Evolutionary conservation across 2,113 vertebrate genomes (phyloP), one percentile per base, ranked within the genome.

Genomic region (Regulus satrapa): DNA sequence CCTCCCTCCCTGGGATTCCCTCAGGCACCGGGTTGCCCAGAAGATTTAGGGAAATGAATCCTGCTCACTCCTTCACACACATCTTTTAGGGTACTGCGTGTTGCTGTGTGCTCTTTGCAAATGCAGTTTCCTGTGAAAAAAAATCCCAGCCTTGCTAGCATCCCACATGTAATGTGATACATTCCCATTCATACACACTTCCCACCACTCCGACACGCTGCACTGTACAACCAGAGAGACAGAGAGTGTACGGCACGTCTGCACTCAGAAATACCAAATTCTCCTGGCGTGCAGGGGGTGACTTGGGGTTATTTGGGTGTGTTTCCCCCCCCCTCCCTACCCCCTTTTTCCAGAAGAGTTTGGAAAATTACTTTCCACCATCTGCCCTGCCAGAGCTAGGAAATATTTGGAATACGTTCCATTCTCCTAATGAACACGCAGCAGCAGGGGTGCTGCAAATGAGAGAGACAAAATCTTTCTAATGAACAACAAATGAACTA

Each of bases 371-470:
- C 94, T 97, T 96, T 94, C 91, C 81, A 88, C 95, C 97, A 97
- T 97, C 97, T 97, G 95, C 94, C 93, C 92, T 84, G 89, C 90
- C 89, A 94, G 84, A 80, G 77, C 92, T 67, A 69, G 82, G 95
- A 96, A 96, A 97, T 97, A 93, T 96, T 97, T 97, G 96, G 96
- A 97, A 97, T 96, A 95, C 92, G 94, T 97, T 97, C 94, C 94
- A 95, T 95, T 97, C 95, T 95, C 90, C 77, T 95, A 97, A 97
- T 96, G 92, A 95, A 85, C 92, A 29, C 32, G 31, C 85, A 96
- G 77, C 84, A 79, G 86, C 88, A 94, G 92, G 94, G 91, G 84
- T 80, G 91, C 94, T 15, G 43, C 92, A 94, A 95, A 94, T 84
- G 94, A 94, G 72, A 89, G 93, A 95, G 85, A 97, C 93, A 93